Percentiles rank a stretch among this genome's conserved stretches.
These are phyloP conservation scores for Sphenopsis melanotis DNA, from an alignment of 2,797 vertebrate species.

Conservation along the genomic window DNA sequence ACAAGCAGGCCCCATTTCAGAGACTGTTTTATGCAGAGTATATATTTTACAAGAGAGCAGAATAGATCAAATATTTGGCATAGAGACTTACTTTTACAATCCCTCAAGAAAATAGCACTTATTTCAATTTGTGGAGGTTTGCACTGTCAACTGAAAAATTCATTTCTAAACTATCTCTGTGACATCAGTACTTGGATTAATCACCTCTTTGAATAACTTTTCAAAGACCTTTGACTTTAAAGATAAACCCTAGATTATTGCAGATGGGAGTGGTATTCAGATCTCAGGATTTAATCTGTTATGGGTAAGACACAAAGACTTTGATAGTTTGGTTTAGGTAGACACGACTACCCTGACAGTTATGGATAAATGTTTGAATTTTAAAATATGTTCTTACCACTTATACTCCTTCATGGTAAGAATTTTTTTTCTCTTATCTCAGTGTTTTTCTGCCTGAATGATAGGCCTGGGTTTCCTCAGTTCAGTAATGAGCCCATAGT, in stretches of 20 bases:
- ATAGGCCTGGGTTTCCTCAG: not conserved
- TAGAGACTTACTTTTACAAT: not conserved
- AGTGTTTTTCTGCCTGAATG: not conserved
- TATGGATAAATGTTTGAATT: not conserved
- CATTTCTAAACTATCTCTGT: not conserved
- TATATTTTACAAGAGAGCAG: constrained; percentile 7
- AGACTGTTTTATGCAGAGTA: constrained; percentile 17
- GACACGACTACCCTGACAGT: not conserved
- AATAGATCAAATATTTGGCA: constrained; percentile 49
- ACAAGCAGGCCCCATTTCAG: constrained; percentile 42
- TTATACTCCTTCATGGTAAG: not conserved
- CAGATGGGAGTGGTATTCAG: not conserved
- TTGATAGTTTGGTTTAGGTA: not conserved
- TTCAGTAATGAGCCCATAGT: not conserved
- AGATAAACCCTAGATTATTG: not conserved
- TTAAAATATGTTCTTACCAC: not conserved
- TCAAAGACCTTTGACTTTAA: not conserved
- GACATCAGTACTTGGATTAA: not conserved
- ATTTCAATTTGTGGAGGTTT: not conserved
- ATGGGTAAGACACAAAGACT: not conserved
- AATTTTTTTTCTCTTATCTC: not conserved
- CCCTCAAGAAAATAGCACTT: constrained; percentile 24
- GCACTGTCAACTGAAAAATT: not conserved
- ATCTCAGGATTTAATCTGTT: not conserved
- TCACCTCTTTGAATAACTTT: not conserved